These are phyloP conservation scores for Synaphobranchus kaupii DNA, from an alignment of 2,797 vertebrate genomes.

Conservation along the genomic window DNA sequence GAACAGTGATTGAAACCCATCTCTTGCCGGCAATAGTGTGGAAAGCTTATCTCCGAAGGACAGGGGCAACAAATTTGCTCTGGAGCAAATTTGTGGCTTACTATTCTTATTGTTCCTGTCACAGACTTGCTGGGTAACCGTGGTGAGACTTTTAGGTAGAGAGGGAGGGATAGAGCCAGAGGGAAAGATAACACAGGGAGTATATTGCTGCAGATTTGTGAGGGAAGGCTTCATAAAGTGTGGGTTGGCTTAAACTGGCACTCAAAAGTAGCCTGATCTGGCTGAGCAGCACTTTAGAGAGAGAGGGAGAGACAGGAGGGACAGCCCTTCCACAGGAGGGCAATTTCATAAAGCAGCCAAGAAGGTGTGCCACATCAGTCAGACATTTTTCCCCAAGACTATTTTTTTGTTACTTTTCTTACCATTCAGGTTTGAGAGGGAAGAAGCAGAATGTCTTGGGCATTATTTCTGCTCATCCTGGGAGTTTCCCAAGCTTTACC, in stretches of 20 bases:
- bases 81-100: background rate
- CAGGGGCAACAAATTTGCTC: background rate
- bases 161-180: background rate
- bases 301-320: constrained; percentile 41
- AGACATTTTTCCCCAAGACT: background rate
- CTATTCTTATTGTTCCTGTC: background rate
- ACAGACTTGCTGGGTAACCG: background rate
- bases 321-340: constrained; percentile 12
- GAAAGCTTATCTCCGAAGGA: background rate
- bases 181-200: constrained; percentile 31
- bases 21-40: background rate
- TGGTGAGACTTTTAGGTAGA: constrained; percentile 27
- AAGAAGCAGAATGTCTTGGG: constrained; percentile 47
- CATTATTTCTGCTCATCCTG: constrained; percentile 60
- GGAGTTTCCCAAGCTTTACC: constrained; percentile 62
- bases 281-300: constrained; percentile 51
- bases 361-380: background rate
- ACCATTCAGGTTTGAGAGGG: background rate
- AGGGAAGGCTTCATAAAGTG: constrained; percentile 63
- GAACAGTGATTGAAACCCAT: background rate
- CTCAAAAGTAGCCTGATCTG: constrained; percentile 64
- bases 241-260: constrained; percentile 71
- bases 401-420: constrained; percentile 26
- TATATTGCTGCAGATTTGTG: constrained; percentile 53
- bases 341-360: background rate